Percentiles rank a stretch among this genome's conserved stretches.
These are phyloP conservation scores for Epinephelus coioides DNA, from an alignment of 2,797 vertebrate genomes.

Conservation along the genomic window DNA sequence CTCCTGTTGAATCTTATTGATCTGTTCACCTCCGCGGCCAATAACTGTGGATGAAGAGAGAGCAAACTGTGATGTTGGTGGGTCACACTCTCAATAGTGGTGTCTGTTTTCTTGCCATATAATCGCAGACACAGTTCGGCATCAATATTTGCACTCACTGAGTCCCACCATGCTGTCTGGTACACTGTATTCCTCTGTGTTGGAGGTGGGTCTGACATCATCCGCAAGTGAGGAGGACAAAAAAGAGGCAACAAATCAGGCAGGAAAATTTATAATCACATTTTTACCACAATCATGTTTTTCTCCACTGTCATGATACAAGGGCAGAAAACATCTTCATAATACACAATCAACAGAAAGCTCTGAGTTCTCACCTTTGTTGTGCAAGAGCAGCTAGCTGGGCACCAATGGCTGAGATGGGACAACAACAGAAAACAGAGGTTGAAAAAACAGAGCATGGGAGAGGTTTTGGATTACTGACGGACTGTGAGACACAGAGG, in stretches of 20 bases:
- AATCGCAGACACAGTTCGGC: not conserved
- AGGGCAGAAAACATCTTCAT: not conserved
- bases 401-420: slow-evolving; percentile 85
- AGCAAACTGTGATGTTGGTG: not conserved
- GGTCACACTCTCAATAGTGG: not conserved
- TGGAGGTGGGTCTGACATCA: slow-evolving; percentile 76
- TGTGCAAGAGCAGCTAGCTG: slow-evolving; percentile 91
- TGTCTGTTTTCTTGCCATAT: not conserved
- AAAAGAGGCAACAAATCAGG: slow-evolving; percentile 8
- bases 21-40: slow-evolving; percentile 92
- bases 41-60: slow-evolving; percentile 84
- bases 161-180: slow-evolving; percentile 95
- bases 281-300: not conserved
- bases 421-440: not conserved
- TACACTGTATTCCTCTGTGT: slow-evolving; percentile 91
- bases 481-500: slow-evolving; percentile 21
- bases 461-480: slow-evolving; percentile 50
- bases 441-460: too few relatives aligned
- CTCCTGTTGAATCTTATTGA: slow-evolving; percentile 94
- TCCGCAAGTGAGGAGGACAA: not conserved
- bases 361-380: slow-evolving; percentile 84
- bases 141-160: slow-evolving; percentile 85
- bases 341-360: not conserved
- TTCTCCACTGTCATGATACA: not conserved
- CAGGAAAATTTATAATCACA: not conserved